phyloP scores from a whole-genome alignment of 2,797 vertebrate species.

The Eulemur rubriventer region DNA sequence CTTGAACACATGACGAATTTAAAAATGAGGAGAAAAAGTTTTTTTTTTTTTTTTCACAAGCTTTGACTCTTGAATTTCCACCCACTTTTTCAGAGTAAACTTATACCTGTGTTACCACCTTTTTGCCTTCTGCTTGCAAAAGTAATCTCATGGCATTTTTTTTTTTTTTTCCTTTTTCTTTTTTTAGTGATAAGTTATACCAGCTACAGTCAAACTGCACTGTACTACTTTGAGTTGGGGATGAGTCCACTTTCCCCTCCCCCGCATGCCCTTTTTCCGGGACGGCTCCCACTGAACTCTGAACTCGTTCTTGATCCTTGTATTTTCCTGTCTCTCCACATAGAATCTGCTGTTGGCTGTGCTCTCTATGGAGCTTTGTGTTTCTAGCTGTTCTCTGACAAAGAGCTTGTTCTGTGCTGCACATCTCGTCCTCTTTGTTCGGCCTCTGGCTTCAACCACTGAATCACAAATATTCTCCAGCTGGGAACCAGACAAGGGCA shows the following conservation, averaged over 20 bases:
- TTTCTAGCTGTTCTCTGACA: conserved; percentile 23
- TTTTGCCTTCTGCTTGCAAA: not conserved
- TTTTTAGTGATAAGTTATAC: not conserved
- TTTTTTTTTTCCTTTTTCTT: not conserved
- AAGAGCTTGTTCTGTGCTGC: conserved; percentile 50
- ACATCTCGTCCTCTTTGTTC: not conserved
- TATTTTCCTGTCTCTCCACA: not conserved
- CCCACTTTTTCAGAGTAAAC: not conserved
- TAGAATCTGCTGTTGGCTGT: not conserved
- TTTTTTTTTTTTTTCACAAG: not conserved
- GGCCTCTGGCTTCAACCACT: conserved; percentile 13
- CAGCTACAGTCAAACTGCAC: not conserved
- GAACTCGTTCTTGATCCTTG: not conserved
- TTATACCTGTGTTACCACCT: conserved; percentile 22
- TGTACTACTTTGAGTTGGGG: not conserved
- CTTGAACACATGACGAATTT: not conserved
- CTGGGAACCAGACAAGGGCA: conserved; percentile 45
- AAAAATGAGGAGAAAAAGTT: not conserved
- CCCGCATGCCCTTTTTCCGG: not conserved
- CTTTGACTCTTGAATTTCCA: not conserved
- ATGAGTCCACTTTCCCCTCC: not conserved
- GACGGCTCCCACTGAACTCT: conserved; percentile 4
- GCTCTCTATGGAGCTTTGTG: not conserved
- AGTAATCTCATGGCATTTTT: not conserved
- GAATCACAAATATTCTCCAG: conserved; percentile 58